A percentile compares a stretch with the other conserved stretches of the same genome.
Evolutionary conservation across 2,797 vertebrate genomes (phyloP).

Genomic region (Eptatretus atami): DNA sequence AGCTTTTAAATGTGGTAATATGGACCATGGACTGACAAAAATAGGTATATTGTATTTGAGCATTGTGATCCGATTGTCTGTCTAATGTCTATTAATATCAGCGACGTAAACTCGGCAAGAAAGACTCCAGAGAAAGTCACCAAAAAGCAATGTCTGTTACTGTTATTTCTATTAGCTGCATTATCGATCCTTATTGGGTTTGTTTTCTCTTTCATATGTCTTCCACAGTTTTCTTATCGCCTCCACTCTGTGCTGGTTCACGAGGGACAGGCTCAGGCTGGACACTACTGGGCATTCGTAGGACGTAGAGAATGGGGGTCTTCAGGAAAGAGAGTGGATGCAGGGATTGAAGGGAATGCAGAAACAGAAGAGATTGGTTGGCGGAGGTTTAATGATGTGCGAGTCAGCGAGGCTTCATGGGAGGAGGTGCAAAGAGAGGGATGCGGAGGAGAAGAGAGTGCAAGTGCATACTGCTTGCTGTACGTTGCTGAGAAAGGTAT

Average conservation of each 20-base stretch:
- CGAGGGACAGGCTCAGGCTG: slow-evolving; percentile 67
- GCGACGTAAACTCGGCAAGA: too few relatives aligned
- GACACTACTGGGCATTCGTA: slow-evolving; percentile 90
- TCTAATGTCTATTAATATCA: too few relatives aligned
- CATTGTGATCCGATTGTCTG: too few relatives aligned
- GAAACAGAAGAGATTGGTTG: slow-evolving; percentile 16
- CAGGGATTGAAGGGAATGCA: not conserved
- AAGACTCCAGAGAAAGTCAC: too few relatives aligned
- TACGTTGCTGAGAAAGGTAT: slow-evolving; percentile 20
- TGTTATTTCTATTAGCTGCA: too few relatives aligned
- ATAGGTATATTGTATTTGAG: too few relatives aligned
- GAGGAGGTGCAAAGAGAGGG: slow-evolving; percentile 69
- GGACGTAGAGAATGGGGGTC: slow-evolving; percentile 20
- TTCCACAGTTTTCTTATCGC: slow-evolving; percentile 41
- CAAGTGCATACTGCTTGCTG: slow-evolving; percentile 90
- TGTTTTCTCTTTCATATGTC: too few relatives aligned
- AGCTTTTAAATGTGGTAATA: too few relatives aligned
- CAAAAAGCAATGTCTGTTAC: too few relatives aligned
- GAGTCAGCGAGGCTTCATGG: slow-evolving; percentile 58
- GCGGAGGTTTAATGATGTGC: slow-evolving; percentile 80
- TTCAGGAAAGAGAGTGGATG: not conserved
- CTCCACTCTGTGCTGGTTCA: slow-evolving; percentile 77
- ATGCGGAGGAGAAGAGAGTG: slow-evolving; percentile 40
- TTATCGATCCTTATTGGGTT: too few relatives aligned
- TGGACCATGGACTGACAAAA: too few relatives aligned